Evolutionary conservation across 2,888 invertebrate species (phyloP).

Genomic region (Nebria brevicollis): DNA sequence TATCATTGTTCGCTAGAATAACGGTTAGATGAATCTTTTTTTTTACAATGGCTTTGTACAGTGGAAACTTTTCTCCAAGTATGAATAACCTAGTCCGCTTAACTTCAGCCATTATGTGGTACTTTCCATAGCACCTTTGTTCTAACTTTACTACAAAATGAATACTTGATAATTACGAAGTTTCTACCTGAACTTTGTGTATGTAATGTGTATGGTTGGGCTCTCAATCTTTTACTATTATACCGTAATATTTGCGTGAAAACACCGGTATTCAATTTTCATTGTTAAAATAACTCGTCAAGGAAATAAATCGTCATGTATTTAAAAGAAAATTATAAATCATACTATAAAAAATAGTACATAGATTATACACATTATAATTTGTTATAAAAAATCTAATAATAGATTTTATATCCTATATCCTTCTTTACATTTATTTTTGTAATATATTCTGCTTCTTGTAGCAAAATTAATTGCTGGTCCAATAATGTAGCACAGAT

Average conservation of each 20-base stretch:
- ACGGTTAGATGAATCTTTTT: background rate
- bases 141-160: slow-evolving; percentile 35
- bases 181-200: slow-evolving; percentile 39
- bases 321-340: too few species aligned
- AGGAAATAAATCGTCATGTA: background rate
- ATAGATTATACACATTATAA: too few species aligned
- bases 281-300: background rate
- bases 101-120: slow-evolving; percentile 11
- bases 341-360: too few species aligned
- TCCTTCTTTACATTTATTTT: too few species aligned
- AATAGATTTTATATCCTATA: too few species aligned
- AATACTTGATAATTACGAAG: slow-evolving; percentile 45
- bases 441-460: too few species aligned
- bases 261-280: background rate
- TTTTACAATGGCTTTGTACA: background rate
- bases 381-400: too few species aligned
- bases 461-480: too few species aligned
- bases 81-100: slow-evolving; percentile 12
- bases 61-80: background rate
- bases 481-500: too few species aligned
- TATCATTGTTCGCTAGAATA: slow-evolving; percentile 7
- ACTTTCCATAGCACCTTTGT: slow-evolving; percentile 29
- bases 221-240: background rate
- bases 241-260: background rate
- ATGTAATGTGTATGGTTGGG: background rate